Evolutionary conservation across 2,113 vertebrate species (phyloP), one percentile per base, ranked within the genome.

Genomic region (Marmota monax): DNA sequence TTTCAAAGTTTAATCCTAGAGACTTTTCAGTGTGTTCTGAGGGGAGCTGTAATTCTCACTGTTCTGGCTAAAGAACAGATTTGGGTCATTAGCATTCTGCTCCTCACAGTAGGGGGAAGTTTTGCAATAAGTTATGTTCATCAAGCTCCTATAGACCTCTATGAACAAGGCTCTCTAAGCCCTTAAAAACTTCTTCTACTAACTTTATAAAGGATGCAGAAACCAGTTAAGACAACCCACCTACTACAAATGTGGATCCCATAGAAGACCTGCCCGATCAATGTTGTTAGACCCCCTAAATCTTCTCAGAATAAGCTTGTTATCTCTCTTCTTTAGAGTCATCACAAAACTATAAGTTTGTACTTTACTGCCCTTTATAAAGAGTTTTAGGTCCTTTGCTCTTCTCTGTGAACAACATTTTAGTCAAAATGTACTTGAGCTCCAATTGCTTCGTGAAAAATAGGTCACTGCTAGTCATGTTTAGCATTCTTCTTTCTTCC

Each of bases 51-150:
- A 97, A 97, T 94, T 98, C 95, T 98, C 82, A 88, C 92, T 83
- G 58, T 95, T 97, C 58, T 95, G 96, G 76, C 80, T 94, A 34
- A 82, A 83, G 95, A 97, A 93, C 80, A 96, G 93, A 91, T 94
- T 97, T 97, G 83, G 74, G 89, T 97, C 93, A 96, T 98, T 97
- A 98, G 93, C 90, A 88, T 98, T 96, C 95, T 96, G 84, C 86
- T 98, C 72, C 96, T 98, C 96, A 92, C 48, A 4, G 95, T 48
- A 95, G 67, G 80, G 69, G 23, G 63, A 77, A 63, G 88, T 94
- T 91, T 97, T 87, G 39, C 77, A 83, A 37, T 98, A 95, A 98
- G 96, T 98, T 98, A 97, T 63, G 25, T 83, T 98, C 74, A 77
- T 96, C 45, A 67, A 90, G 34, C 70, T 87, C 88, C 90, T 80